Conservation (phyloP, 2,888 invertebrate genomes). For the Calliopum simillimum region DNA sequence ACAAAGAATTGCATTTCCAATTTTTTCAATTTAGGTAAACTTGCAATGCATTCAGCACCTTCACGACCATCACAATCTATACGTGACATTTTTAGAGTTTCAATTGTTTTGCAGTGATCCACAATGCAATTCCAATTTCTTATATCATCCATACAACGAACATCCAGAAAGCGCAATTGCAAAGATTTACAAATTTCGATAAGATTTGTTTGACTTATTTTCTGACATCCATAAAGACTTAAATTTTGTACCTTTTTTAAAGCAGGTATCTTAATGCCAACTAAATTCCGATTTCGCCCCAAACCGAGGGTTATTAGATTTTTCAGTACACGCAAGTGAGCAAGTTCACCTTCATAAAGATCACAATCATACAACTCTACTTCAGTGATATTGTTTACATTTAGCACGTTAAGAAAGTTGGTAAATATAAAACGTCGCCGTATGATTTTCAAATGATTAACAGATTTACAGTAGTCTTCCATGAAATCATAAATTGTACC, state of each 20-base stretch:
- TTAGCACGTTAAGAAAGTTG: slow-evolving; percentile 14
- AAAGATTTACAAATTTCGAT: slow-evolving; percentile 21
- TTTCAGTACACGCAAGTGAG: slow-evolving; percentile 19
- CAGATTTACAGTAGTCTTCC: slow-evolving; percentile 12
- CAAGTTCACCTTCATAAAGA: slow-evolving; percentile 24
- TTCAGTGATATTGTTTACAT: slow-evolving; percentile 22
- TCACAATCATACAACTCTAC: slow-evolving; percentile 36
- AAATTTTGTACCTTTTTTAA: slow-evolving; percentile 26
- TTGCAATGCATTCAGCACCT: slow-evolving; percentile 22
- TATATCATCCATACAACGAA: slow-evolving; percentile 19
- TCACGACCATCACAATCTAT: slow-evolving; percentile 7
- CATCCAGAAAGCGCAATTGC: slow-evolving; percentile 31
- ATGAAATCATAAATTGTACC: slow-evolving; percentile 26
- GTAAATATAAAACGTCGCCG: slow-evolving; percentile 7
- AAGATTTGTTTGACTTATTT: slow-evolving; percentile 12
- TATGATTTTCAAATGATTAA: slow-evolving; percentile 18
- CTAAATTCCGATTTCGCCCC: slow-evolving; percentile 19
- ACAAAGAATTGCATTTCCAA: slow-evolving; percentile 33
- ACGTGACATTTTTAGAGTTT: slow-evolving; percentile 32
- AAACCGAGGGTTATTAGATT: slow-evolving; percentile 32
- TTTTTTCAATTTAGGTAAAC: slow-evolving; percentile 33
- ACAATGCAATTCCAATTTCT: slow-evolving; percentile 5
- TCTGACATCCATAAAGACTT: slow-evolving; percentile 30
- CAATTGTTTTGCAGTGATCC: slow-evolving; percentile 24
- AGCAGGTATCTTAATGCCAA: slow-evolving; percentile 7